phyloP scores from a whole-genome alignment of 1,140 invertebrate species.

The Drosophila auraria region DNA sequence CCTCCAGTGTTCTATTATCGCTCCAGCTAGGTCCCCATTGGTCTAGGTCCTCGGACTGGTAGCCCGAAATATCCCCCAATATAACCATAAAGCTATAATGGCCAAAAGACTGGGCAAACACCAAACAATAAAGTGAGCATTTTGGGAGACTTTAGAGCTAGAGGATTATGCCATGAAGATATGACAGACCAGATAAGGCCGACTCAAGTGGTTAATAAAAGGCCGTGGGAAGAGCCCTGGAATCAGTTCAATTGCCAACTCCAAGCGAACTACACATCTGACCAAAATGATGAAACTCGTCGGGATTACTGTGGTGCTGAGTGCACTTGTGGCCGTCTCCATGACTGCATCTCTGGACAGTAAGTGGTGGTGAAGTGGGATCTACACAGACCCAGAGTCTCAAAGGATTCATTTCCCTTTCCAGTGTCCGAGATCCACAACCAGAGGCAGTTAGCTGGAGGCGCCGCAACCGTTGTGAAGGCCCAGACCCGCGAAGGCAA shows the following conservation, averaged over 20 bases:
- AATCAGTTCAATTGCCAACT: conserved; percentile 5
- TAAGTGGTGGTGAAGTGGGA: conserved; percentile 3
- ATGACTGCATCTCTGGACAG: conserved; percentile 36
- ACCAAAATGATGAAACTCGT: conserved; percentile 17
- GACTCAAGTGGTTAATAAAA: conserved; percentile 23
- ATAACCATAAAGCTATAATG: conserved; percentile 31
- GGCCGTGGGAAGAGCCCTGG: not conserved
- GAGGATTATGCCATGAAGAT: conserved; percentile 35
- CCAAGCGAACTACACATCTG: conserved; percentile 1
- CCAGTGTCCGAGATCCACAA: conserved; percentile 40
- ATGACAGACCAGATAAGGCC: conserved; percentile 25
- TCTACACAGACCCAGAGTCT: no score
- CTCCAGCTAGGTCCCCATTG: not conserved
- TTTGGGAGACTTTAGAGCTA: conserved; percentile 9
- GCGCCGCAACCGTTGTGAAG: not conserved
- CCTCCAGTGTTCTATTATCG: not conserved
- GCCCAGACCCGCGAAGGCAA: not conserved
- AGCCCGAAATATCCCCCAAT: conserved; percentile 12
- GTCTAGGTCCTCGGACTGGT: conserved; percentile 16
- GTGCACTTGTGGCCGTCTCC: conserved; percentile 22
- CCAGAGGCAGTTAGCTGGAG: conserved; percentile 36
- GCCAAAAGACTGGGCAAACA: conserved; percentile 19
- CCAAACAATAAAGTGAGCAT: conserved; percentile 4
- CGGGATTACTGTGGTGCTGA: conserved; percentile 5
- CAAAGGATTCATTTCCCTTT: not conserved